Evolutionary conservation across 2,888 invertebrate species (phyloP).

Genomic region (Volucella bombylans): DNA sequence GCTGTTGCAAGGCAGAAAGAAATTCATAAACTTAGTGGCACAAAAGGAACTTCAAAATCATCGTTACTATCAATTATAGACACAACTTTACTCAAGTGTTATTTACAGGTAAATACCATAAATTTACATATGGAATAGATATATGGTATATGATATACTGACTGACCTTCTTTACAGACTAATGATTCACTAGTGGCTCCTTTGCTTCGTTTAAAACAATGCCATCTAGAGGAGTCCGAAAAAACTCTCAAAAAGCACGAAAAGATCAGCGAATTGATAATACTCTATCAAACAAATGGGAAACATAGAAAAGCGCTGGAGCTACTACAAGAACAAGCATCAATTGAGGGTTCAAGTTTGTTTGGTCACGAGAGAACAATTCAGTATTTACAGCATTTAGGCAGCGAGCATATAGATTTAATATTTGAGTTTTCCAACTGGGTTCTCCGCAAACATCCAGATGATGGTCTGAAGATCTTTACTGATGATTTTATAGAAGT

Average conservation of each 20-base stretch:
- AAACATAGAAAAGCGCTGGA: conserved; percentile 96
- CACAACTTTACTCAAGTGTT: conserved; percentile 97
- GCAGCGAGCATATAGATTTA: conserved; percentile 90
- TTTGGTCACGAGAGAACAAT: conserved; percentile 92
- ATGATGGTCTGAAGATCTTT: conserved; percentile 94
- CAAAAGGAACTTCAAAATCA: conserved; percentile 79
- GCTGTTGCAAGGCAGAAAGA: conserved; percentile 87
- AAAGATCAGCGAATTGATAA: conserved; percentile 96
- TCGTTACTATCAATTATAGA: conserved; percentile 94
- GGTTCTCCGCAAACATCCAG: conserved; percentile 93
- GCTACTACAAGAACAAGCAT: conserved; percentile 90
- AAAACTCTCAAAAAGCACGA: conserved; percentile 92
- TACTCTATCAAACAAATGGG: conserved; percentile 96
- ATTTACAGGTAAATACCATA: conserved; percentile 92
- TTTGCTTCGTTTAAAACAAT: conserved; percentile 93
- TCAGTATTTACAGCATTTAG: conserved; percentile 94
- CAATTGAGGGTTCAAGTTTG: conserved; percentile 85
- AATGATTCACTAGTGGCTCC: conserved; percentile 97
- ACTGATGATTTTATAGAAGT: conserved; percentile 94
- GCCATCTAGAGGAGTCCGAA: conserved; percentile 96
- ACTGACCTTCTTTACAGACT: conserved; percentile 85
- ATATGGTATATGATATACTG: neutral
- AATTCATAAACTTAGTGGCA: conserved; percentile 80
- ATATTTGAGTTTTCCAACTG: conserved; percentile 97
- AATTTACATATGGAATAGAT: neutral